A percentile compares a stretch with the other conserved stretches of the same genome.
Evolutionary conservation across 2,113 vertebrate species (phyloP).

Genomic region (Motacilla tschutschensis): DNA sequence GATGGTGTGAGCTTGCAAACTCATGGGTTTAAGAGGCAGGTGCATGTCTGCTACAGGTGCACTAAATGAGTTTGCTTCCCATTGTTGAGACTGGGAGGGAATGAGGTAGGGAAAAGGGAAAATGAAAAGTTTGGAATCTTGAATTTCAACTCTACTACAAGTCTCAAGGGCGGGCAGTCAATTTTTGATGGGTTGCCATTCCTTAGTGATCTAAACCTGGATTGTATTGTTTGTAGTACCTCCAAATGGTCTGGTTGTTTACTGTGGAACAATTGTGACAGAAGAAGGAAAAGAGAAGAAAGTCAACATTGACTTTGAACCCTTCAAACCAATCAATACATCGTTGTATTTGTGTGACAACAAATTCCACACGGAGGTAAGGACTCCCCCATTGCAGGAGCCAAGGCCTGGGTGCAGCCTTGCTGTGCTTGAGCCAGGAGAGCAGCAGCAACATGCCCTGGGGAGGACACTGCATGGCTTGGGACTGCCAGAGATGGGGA

Average conservation of each 20-base stretch:
- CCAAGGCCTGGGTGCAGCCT: background rate
- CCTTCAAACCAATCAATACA: conserved; percentile 99
- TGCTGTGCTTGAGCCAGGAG: background rate
- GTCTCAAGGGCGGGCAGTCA: background rate
- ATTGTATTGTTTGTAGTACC: conserved; percentile 84
- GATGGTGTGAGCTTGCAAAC: background rate
- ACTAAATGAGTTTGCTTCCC: background rate
- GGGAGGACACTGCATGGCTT: background rate
- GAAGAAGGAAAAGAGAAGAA: conserved; percentile 99
- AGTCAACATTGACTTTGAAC: conserved; percentile 99
- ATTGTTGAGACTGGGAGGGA: background rate
- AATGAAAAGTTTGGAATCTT: background rate
- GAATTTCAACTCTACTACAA: background rate
- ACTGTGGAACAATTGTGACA: conserved; percentile 99
- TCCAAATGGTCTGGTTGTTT: conserved; percentile 98
- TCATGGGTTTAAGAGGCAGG: background rate
- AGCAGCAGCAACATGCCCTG: background rate
- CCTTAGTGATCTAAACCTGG: background rate
- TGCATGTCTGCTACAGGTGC: background rate
- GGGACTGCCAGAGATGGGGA: background rate
- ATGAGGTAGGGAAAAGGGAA: background rate
- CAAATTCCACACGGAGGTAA: conserved; percentile 99
- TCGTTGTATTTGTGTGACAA: conserved; percentile 99
- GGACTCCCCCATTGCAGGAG: background rate
- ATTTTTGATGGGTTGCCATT: background rate